Evolutionary conservation across 2,113 vertebrate species (phyloP), one percentile per base, ranked within the genome.

Genomic region (Amphilophus citrinellus): DNA sequence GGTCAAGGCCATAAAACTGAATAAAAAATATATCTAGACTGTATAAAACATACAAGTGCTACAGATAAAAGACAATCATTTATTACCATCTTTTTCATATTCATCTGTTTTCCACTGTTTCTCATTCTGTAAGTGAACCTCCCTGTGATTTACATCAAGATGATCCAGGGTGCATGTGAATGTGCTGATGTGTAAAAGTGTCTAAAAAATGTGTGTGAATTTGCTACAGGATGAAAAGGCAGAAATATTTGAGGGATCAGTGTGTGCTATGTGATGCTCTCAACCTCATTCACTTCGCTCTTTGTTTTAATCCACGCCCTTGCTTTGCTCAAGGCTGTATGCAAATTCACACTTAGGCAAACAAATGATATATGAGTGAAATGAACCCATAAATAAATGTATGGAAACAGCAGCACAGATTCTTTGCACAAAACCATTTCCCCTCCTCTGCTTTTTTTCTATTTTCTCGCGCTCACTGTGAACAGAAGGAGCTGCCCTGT

Each of bases 331-430:
- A 85, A 77, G 82, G 85, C 87, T 88, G 32, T 80, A 73, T 88
- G 84, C 47, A 90, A 87, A 92, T 79, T 27, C 30, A 27, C 10
- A 13, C 68, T 80, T 83, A 71, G 56, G 66, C 82, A 84, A 89
- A 86, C 89, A 90, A 92, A 91, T 82, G 22, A 87, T 80, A 87
- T 76, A 17, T 24, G 62, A 92, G 42, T 42, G 65, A 82, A 86
- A 79, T 82, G 27, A 76, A 42, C n/a, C 73, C 53, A 71, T 86
- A 66, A 82, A 81, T 82, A 76, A 88, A 84, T 83, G 58, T 68
- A 85, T 77, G 59, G 59, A 63, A 80, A 66, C 37, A 83, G 77
- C 44, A 76, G 58, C 76, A 58, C 47, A 61, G 39, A 78, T 80
- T 78, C 61, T 81, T 86, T 71, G 71, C 63, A 77, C 56, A 76